Evolutionary conservation across 2,888 invertebrate species (phyloP).

Genomic region (Aleiodes leptofemur): DNA sequence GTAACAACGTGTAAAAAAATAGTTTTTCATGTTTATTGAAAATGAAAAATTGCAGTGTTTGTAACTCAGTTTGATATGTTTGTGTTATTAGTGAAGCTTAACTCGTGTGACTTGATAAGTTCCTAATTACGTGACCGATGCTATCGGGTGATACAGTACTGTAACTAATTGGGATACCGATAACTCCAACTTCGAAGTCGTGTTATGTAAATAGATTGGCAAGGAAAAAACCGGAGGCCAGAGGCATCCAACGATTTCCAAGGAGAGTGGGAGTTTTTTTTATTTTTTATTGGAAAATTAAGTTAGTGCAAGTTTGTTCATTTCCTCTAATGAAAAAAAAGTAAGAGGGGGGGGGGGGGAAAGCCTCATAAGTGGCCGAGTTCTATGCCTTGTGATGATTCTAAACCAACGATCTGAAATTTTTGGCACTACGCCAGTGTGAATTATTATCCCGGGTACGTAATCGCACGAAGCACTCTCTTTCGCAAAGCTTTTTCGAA

Average conservation of each 20-base stretch:
- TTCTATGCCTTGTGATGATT: conserved; percentile 38
- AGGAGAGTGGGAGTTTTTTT: neutral
- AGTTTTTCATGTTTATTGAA: conserved; percentile 5
- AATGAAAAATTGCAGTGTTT: too few relatives aligned
- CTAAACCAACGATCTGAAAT: conserved; percentile 59
- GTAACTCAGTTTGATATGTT: conserved; percentile 36
- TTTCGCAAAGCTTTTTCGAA: conserved; percentile 2
- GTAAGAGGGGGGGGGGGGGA: neutral
- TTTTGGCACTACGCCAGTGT: conserved; percentile 64
- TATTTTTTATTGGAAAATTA: neutral
- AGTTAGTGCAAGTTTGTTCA: neutral
- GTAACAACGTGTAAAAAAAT: neutral
- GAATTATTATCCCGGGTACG: conserved; percentile 43
- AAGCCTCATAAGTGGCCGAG: conserved; percentile 29
- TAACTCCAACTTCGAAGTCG: conserved; percentile 45
- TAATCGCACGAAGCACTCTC: conserved; percentile 27
- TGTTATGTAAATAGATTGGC: conserved; percentile 24
- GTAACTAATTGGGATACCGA: conserved; percentile 68
- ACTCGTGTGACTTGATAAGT: conserved; percentile 65
- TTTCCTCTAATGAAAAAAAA: neutral
- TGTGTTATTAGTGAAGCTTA: conserved; percentile 31
- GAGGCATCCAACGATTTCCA: conserved; percentile 3
- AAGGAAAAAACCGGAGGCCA: neutral
- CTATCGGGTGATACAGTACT: conserved; percentile 60
- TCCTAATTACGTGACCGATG: conserved; percentile 63